Evolutionary conservation across 2,888 invertebrate genomes (phyloP), one percentile per base, ranked within the genome.

Genomic region (Hyppa rectilinea): DNA sequence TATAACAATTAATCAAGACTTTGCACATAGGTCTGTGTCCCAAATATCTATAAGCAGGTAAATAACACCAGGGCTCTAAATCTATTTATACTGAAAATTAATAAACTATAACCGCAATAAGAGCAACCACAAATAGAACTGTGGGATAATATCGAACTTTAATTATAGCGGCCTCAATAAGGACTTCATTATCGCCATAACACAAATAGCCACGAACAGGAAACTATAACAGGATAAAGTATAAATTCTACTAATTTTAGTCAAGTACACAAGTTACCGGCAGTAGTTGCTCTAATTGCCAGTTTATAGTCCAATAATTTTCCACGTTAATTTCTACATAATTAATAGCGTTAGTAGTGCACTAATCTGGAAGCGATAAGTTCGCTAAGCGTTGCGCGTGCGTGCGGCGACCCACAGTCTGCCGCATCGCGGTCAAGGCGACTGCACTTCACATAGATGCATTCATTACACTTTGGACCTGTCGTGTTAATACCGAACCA

Each of bases 361-460:
- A 61, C 66, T 74, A 73, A 68, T 75, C 65, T 78, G 65, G 61
- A 61, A 60, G 66, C 72, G 77, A 74, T 81, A 71, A 75, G 74
- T 71, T 71, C 47, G 49, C 31, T 36, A 58, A 73, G 67, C 23
- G 47, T 36, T 52, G 81, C 84, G 87, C 78, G 71, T 55, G 71
- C 78, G 69, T 80, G 75, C 56, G 86, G 87, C 87, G 88, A 81
- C 88, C 76, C 83, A 76, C 85, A 71, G 87, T 88, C 88, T 88
- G 76, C 84, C 75, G 67, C 82, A 81, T 79, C 83, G 86, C 87
- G 85, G 85, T 84, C 88, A 85, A 85, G 88, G 87, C 83, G 75
- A 74, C 75, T 80, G 73, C 73, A 77, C 31, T 78, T 75, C 72
- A 75, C 78, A 70, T 73, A 66, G 55, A 64, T 70, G 69, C 73